These are phyloP conservation scores for Crenuchus spilurus DNA, from an alignment of 2,797 vertebrate species.

Conservation along the genomic window DNA sequence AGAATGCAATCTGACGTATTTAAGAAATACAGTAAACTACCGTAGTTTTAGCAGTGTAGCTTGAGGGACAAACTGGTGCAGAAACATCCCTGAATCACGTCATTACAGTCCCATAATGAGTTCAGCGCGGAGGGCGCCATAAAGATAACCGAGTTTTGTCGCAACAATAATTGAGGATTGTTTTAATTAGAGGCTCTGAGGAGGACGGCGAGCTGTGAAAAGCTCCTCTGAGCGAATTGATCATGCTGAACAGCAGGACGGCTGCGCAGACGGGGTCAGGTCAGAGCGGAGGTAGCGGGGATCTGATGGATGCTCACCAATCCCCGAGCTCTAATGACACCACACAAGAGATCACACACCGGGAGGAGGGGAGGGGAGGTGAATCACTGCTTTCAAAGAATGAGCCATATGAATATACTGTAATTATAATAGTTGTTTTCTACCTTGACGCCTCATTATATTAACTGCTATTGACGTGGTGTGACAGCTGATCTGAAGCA, in stretches of 20 bases:
- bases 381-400: constrained; percentile 1
- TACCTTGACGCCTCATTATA: constrained; percentile 12
- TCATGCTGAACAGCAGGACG: constrained; percentile 41
- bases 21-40: too few species aligned
- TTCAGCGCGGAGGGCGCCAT: constrained; percentile 27
- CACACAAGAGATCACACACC: constrained; percentile 11
- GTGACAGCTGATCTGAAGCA: too few species aligned
- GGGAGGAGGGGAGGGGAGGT: constrained; percentile 5
- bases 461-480: constrained; percentile 7
- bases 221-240: constrained; percentile 52
- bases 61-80: constrained; percentile 5
- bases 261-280: constrained; percentile 50
- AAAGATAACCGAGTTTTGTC: constrained; percentile 50
- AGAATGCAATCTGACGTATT: too few species aligned
- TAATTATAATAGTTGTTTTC: constrained; percentile 10
- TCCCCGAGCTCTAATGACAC: constrained; percentile 32
- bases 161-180: constrained; percentile 47
- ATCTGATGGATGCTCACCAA: constrained; percentile 29
- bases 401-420: not conserved
- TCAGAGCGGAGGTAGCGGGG: constrained; percentile 28
- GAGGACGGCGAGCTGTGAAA: constrained; percentile 36
- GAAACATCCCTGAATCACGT: constrained; percentile 23
- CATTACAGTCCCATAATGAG: constrained; percentile 47
- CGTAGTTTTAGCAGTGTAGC: not conserved
- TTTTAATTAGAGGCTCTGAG: constrained; percentile 51